phyloP scores from a whole-genome alignment of 2,797 vertebrate species.

The Gallirallus australis region DNA sequence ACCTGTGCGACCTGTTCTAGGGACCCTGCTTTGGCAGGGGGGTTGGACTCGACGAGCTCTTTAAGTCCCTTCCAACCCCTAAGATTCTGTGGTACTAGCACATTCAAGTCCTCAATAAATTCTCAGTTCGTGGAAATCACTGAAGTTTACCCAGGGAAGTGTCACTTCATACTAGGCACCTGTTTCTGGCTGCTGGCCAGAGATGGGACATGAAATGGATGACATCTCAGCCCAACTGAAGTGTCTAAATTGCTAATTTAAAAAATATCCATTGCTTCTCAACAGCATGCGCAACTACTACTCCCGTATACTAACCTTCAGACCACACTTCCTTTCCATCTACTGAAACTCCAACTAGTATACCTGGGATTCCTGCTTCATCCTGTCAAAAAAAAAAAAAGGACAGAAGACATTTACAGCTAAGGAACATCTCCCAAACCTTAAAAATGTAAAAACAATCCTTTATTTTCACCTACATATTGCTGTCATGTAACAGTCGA shows the following conservation, averaged over 20 bases:
- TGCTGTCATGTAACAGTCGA: not conserved
- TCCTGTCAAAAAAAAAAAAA: conserved; percentile 77
- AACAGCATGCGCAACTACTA: not conserved
- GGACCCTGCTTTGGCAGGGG: too few relatives aligned
- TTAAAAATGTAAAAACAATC: not conserved
- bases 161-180: not conserved
- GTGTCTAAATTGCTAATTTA: not conserved
- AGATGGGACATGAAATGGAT: not conserved
- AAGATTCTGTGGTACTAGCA: not conserved
- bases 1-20: too few relatives aligned
- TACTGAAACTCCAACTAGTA: conserved; percentile 93
- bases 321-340: conserved; percentile 92
- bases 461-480: not conserved
- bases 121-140: fast-evolving
- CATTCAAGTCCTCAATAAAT: not conserved
- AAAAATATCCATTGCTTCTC: not conserved
- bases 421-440: not conserved
- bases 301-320: conserved; percentile 85
- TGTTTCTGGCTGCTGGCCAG: not conserved
- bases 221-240: not conserved
- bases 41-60: too few relatives aligned
- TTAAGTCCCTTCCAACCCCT: too few relatives aligned
- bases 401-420: not conserved
- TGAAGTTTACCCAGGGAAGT: not conserved
- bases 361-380: conserved; percentile 92